Base-by-base conservation (phyloP, 2,797 vertebrate species). In the Liparis tanakae region DNA sequence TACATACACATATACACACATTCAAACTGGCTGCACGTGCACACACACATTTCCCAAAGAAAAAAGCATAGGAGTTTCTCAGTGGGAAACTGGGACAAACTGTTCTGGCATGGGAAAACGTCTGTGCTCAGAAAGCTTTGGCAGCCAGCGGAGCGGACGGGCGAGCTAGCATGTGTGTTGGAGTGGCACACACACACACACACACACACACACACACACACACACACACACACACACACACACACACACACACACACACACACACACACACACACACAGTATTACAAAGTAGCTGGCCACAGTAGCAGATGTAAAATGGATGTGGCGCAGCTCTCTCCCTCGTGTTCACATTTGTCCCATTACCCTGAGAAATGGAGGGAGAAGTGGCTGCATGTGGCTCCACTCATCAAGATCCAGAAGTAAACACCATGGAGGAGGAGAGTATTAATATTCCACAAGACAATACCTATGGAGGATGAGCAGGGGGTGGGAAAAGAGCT, bases 1-100 rank as follows among this genome's bases (percentile, higher is more conserved):
- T 46, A 46, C 18, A 80, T 55, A 36, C 34, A 43, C 55, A 68
- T 30, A 18, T 7, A 67, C 61, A 70, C 22, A 82, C 59, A 54
- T 74, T 70, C 5, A 33, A 80, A 56, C 81, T 70, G 62, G 15
- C 34, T 58, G 51, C 57, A 63, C 57, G 30, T 80, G 63, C 62
- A 36, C 68, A 36, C 61, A 70, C 25, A 30, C 56, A 50, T 54
- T 70, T 84, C 72, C 67, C 33, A 71, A 71, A 74, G 25, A 79
- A 85, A 83, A 85, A 55, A 72, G 68, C 68, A 41, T 60, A 70
- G 80, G 80, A 88, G 72, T 81, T 85, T 83, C 80, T 83, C 77
- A 81, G 83, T 63, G 68, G 84, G 77, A 91, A 93, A 90, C 80
- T 90, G 86, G 89, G 86, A 89, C 89, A 90, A 89, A 91, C 81